phyloP scores from a whole-genome alignment of 2,797 vertebrate genomes.

The Acanthurus leucopareius region DNA sequence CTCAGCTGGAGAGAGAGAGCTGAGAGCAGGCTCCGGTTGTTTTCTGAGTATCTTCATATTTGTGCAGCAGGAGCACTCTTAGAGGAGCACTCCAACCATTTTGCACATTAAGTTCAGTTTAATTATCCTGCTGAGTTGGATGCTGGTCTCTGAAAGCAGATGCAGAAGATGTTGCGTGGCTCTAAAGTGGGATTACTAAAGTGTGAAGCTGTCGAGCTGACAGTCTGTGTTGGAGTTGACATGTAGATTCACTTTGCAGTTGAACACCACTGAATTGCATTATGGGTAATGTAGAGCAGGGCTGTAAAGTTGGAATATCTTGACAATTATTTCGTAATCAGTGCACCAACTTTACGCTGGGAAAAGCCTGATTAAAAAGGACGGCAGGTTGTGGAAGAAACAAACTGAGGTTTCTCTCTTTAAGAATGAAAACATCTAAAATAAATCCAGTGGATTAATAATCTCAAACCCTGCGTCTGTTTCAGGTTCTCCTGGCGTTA shows the following conservation, averaged over 20 bases:
- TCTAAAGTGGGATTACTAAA: slow-evolving; percentile 1
- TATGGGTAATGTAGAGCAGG: not conserved
- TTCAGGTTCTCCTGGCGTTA: slow-evolving; percentile 99
- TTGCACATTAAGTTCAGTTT: not conserved
- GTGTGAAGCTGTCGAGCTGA: not conserved
- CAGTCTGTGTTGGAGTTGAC: not conserved
- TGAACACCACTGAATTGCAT: not conserved
- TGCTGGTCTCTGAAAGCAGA: no score
- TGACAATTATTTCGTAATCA: no score
- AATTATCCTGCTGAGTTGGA: not conserved
- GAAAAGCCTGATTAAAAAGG: no score
- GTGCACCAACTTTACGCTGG: no score
- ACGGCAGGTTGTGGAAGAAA: no score
- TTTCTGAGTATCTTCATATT: no score
- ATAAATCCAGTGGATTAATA: no score
- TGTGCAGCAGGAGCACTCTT: not conserved
- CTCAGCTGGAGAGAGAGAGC: slow-evolving; percentile 43
- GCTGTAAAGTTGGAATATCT: no score
- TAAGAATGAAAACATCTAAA: no score
- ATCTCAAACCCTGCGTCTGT: no score
- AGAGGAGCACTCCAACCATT: not conserved
- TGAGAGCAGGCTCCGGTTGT: slow-evolving; percentile 29
- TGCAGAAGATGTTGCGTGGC: not conserved
- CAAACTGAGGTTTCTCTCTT: no score
- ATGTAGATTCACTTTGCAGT: not conserved